Conservation (phyloP, 2,113 vertebrate genomes). For the Oreochromis tanganicae region DNA sequence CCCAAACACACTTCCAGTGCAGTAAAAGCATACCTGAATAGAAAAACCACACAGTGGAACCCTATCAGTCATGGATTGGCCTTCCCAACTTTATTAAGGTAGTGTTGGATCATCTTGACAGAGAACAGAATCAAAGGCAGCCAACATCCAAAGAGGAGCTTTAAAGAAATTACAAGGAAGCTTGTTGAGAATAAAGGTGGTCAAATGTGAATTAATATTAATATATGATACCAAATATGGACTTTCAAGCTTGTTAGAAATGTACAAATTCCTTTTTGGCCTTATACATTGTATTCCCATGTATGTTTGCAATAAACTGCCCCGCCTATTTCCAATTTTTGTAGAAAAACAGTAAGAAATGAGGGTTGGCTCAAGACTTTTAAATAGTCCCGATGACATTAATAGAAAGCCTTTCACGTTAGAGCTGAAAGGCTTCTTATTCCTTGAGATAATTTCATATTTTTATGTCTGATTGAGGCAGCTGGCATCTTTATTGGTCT, state of each 20-base stretch:
- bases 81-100: neutral
- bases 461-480: neutral
- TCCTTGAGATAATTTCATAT: neutral
- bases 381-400: neutral
- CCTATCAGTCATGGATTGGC: neutral
- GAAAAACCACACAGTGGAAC: neutral
- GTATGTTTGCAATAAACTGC: neutral
- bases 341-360: neutral
- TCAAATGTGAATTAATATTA: neutral
- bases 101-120: neutral
- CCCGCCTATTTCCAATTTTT: neutral
- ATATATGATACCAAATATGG: neutral
- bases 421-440: neutral
- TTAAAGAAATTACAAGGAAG: neutral
- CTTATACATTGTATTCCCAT: neutral
- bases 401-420: neutral
- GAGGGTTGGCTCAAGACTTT: neutral
- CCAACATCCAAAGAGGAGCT: neutral
- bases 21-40: neutral
- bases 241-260: neutral
- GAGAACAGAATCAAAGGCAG: neutral
- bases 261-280: neutral
- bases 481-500: neutral
- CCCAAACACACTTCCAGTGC: neutral
- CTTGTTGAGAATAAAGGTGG: neutral